Conservation (phyloP, 2,797 vertebrate genomes). For the Potorous gilbertii region DNA sequence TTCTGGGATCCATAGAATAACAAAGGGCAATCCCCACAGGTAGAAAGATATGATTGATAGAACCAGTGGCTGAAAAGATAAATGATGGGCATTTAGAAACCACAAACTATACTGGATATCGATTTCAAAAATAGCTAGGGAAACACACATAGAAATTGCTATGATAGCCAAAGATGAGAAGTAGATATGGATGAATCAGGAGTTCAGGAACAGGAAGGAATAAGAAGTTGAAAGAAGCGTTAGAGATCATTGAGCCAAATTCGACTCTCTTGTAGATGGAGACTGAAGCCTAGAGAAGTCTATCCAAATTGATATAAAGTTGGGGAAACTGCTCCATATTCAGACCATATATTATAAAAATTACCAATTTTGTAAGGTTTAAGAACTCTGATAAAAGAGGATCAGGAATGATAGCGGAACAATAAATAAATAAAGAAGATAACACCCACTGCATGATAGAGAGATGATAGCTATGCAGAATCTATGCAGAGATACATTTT, state of each 20-base stretch:
- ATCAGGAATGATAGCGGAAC: background rate
- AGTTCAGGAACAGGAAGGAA: background rate
- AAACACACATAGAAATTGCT: background rate
- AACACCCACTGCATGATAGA: background rate
- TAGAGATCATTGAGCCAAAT: conserved; percentile 13
- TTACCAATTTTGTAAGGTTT: background rate
- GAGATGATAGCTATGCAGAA: background rate
- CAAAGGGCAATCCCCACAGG: background rate
- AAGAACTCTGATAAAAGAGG: background rate
- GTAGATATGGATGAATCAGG: conserved; percentile 2
- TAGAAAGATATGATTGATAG: background rate
- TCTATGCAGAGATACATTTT: background rate
- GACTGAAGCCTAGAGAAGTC: conserved; percentile 3
- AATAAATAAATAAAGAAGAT: no score
- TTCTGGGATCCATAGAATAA: background rate
- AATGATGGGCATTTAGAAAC: background rate
- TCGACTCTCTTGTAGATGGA: background rate
- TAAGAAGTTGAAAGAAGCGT: conserved; percentile 11
- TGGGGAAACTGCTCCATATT: background rate
- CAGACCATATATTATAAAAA: background rate
- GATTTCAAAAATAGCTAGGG: background rate
- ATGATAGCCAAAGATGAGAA: background rate
- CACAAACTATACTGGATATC: background rate
- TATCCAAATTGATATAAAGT: background rate
- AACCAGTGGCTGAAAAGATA: background rate